Evolutionary conservation across 2,888 invertebrate genomes (phyloP).

Genomic region (Heliconius ismenius): DNA sequence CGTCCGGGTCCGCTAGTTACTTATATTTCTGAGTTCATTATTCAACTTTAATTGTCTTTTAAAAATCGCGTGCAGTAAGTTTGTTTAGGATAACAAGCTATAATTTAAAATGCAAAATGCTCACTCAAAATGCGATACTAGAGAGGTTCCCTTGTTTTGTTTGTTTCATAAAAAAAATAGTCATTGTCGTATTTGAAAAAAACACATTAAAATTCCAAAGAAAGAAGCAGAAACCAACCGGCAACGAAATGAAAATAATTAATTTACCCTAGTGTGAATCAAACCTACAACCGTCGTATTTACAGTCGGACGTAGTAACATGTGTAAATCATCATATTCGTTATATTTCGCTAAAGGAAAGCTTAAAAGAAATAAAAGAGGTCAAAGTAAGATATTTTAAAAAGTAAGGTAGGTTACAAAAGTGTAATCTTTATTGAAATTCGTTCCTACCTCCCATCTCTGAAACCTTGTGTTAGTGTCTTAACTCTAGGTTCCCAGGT

Average conservation of each 20-base stretch:
- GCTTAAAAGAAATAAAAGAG: neutral
- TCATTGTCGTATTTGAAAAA: neutral
- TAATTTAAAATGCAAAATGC: neutral
- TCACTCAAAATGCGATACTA: neutral
- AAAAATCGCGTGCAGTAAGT: neutral
- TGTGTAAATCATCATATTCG: neutral
- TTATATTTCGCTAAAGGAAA: neutral
- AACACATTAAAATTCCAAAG: neutral
- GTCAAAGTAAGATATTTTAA: neutral
- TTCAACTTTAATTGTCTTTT: neutral
- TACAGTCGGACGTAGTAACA: too few species aligned
- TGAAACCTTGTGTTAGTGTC: too few species aligned
- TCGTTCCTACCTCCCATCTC: too few species aligned
- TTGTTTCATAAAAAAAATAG: neutral
- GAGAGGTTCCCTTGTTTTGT: neutral
- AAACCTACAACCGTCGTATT: too few species aligned
- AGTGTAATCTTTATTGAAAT: too few species aligned
- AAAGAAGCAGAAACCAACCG: too few species aligned
- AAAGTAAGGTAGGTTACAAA: too few species aligned
- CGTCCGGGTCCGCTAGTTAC: too few species aligned
- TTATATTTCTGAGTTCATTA: neutral
- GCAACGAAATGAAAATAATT: too few species aligned
- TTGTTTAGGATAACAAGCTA: constrained; percentile 6
- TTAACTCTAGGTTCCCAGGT: too few species aligned
- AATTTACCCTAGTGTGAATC: too few species aligned